A percentile compares a stretch with the other conserved stretches of the same genome.
Conservation (phyloP, 1,140 invertebrate species). For the Eriosoma lanigerum region DNA sequence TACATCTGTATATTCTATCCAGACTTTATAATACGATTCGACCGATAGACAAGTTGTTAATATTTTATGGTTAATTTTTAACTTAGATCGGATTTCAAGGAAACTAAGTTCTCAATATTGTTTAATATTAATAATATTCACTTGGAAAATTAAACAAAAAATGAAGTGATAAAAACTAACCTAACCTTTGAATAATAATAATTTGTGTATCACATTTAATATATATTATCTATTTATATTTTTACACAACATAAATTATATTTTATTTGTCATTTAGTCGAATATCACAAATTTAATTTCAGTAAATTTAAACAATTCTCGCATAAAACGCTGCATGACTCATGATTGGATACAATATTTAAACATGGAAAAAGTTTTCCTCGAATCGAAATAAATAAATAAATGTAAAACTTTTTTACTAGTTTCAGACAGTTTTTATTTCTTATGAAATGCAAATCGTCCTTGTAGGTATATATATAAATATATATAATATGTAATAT, state of each 20-base stretch:
- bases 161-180: neutral
- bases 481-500: neutral
- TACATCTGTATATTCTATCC: too few species aligned
- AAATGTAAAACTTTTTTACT: neutral
- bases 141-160: conserved; percentile 19
- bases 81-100: neutral
- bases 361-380: neutral
- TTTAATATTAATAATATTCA: conserved; percentile 22
- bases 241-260: too few species aligned
- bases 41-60: neutral
- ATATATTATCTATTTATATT: too few species aligned
- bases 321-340: too few species aligned
- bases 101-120: neutral
- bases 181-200: too few species aligned
- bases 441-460: too few species aligned
- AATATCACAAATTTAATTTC: too few species aligned
- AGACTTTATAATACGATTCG: too few species aligned
- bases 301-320: too few species aligned
- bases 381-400: neutral
- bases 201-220: too few species aligned
- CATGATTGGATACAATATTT: too few species aligned
- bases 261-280: too few species aligned
- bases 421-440: neutral
- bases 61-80: conserved; percentile 6
- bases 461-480: neutral